Conservation (phyloP, 1,140 invertebrate genomes). For the Formica exsecta region DNA sequence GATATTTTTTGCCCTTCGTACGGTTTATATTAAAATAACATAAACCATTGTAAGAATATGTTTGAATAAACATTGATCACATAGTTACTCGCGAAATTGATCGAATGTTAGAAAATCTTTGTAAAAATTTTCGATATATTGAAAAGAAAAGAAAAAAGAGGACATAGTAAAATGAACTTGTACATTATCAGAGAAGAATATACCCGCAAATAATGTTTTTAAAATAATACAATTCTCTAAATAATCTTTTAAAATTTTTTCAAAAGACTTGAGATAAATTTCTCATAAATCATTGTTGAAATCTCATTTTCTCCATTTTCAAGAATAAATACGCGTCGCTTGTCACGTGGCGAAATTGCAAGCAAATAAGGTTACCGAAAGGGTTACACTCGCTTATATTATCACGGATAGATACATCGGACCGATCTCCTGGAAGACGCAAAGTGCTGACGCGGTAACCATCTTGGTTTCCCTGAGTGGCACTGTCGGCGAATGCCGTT, state of each 20-base stretch:
- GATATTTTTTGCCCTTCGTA: neutral
- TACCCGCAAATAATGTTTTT: no score
- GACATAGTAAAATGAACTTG: no score
- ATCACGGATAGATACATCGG: conserved; percentile 37
- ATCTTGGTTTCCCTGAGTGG: conserved; percentile 76
- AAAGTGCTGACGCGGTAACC: conserved; percentile 77
- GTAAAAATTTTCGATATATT: no score
- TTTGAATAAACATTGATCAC: no score
- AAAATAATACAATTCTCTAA: no score
- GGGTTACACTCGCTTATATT: conserved; percentile 13
- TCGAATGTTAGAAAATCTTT: no score
- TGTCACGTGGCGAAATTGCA: conserved; percentile 14
- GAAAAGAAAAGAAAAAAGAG: no score
- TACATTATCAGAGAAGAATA: no score
- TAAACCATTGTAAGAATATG: no score
- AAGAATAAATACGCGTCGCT: neutral
- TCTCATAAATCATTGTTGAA: neutral
- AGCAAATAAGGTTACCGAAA: conserved; percentile 28
- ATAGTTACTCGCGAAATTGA: no score
- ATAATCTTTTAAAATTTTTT: no score
- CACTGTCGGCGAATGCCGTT: conserved; percentile 72
- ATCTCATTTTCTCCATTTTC: conserved; percentile 1
- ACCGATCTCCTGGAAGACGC: conserved; percentile 46
- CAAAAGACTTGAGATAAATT: no score
- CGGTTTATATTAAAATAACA: neutral